Conservation (phyloP, 2,797 vertebrate genomes). For the Pseudopleuronectes americanus region DNA sequence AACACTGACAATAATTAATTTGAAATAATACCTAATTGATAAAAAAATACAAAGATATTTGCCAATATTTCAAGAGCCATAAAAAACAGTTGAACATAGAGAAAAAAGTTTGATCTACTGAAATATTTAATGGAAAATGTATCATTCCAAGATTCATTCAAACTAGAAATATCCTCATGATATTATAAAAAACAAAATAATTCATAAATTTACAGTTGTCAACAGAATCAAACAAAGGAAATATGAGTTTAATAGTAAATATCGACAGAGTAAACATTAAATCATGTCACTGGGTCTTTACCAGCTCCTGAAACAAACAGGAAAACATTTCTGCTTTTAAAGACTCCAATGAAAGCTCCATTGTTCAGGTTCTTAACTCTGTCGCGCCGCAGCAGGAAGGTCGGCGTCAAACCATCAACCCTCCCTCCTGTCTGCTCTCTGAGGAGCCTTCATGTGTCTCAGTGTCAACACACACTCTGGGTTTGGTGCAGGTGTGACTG, state of each 20-base stretch:
- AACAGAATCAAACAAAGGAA: background rate
- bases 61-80: background rate
- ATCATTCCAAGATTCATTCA: background rate
- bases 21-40: background rate
- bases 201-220: background rate
- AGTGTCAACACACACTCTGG: constrained; percentile 20
- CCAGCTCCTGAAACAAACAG: background rate
- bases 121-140: background rate
- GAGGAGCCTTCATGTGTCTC: background rate
- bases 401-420: background rate
- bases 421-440: background rate
- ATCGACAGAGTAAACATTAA: background rate
- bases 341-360: background rate
- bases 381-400: background rate
- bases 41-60: background rate
- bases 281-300: background rate
- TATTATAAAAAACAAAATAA: background rate
- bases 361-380: background rate
- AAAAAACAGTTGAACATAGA: background rate
- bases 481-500: constrained; percentile 3
- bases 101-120: background rate
- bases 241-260: background rate
- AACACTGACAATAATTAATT: background rate
- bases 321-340: constrained; percentile 3
- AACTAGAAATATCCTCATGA: too few relatives aligned